These are phyloP conservation scores for Pteronotus mesoamericanus DNA, from an alignment of 2,797 vertebrate genomes.

Conservation along the genomic window DNA sequence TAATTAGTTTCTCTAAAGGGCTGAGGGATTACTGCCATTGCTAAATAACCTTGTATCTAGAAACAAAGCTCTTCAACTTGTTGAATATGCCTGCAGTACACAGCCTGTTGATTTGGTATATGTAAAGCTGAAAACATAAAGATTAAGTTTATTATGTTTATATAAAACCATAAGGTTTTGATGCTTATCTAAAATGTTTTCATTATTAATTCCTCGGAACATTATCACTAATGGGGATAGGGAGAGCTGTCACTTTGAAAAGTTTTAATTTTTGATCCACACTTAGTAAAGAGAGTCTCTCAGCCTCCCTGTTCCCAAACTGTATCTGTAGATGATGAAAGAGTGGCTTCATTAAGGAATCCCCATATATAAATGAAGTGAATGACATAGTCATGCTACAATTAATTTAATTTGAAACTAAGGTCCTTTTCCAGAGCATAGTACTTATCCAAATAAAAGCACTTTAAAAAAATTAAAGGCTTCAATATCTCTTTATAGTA, in stretches of 20 bases:
- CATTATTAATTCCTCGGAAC: not conserved
- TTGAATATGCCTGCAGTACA: not conserved
- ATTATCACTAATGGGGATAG: not conserved
- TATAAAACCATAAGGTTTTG: not conserved
- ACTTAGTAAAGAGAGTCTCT: not conserved
- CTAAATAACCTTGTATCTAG: not conserved
- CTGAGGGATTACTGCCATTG: not conserved
- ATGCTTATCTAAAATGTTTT: not conserved
- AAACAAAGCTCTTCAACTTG: not conserved
- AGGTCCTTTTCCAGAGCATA: not conserved
- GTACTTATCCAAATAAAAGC: not conserved
- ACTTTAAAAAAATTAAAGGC: not conserved
- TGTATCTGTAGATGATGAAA: not conserved
- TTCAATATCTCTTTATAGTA: not conserved
- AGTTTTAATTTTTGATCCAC: not conserved
- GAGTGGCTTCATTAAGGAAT: not conserved
- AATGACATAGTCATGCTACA: not conserved
- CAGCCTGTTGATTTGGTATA: not conserved
- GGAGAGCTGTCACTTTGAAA: not conserved
- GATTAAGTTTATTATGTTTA: not conserved
- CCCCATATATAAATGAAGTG: not conserved
- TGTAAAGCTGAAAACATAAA: not conserved
- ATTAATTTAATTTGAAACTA: not conserved
- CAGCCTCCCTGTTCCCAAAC: not conserved
- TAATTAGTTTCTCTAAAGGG: not conserved